Base-by-base conservation (phyloP, 2,888 invertebrate species). In the Chalcis sispes region DNA sequence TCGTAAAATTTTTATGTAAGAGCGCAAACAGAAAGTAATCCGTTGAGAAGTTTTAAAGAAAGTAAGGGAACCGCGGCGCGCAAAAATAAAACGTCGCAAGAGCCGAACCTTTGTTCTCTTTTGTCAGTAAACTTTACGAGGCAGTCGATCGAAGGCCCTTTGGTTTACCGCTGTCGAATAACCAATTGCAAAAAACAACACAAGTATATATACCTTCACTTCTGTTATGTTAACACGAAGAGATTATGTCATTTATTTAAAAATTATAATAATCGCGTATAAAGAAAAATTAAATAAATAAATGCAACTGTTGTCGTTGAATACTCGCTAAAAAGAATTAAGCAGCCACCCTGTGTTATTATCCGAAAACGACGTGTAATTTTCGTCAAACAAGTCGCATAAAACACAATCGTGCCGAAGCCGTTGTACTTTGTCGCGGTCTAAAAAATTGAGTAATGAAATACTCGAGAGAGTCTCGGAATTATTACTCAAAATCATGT, bases 51-150 rank as follows among this genome's bases (percentile, higher is more conserved):
- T n/a, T n/a, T n/a, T n/a, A n/a, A 8, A 32, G 32, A 15, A 8
- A 18, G 25, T 2, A 7, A 56, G 23, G 7, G 42, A 54, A n/a
- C 23, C 36, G 20, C 20, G 29, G 13, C 18, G 48, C 36, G 46
- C 61, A 62, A 54, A 74, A 67, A 52, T 46, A 5, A 32, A 48
- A 40, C 42, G 50, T 27, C 52, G 52, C 67, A 42, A 13, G 79
- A 81, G 81, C 77, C 81, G 82, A 81, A 80, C 81, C 83, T 85
- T 85, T 85, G 83, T 85, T 81, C 83, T 80, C 83, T 56, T 85
- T 84, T 84, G 85, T 84, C 82, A 74, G 69, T 32, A 58, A 29
- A 62, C 32, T 54, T 74, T 62, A 54, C 62, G 56, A 74, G 61
- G 20, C 48, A 50, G 42, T 32, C 58, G 50, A 70, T 70, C 52